Conservation (phyloP, 2,113 vertebrate species). For the Saccopteryx bilineata region DNA sequence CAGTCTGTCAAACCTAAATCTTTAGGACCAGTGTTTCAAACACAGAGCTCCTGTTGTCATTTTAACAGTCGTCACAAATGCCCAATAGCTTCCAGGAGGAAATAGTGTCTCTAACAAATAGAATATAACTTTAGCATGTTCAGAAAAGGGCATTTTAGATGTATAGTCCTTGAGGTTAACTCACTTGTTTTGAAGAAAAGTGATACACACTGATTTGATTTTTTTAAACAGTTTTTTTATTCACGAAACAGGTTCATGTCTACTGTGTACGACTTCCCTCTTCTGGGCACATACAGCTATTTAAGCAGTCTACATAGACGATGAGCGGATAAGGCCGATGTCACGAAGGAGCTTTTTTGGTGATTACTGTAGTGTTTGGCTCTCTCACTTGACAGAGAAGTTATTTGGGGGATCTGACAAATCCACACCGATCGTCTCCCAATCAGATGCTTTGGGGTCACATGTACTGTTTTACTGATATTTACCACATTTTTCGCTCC, state of each 20-base stretch:
- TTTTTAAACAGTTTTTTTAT: constrained; percentile 58
- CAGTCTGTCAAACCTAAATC: not conserved
- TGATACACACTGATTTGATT: not conserved
- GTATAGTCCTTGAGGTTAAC: not conserved
- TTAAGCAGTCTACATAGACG: constrained; percentile 3
- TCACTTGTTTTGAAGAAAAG: constrained; percentile 58
- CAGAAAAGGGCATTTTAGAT: constrained; percentile 47
- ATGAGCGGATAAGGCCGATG: not conserved
- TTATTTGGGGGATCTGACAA: constrained; percentile 12
- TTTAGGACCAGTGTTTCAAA: constrained; percentile 22
- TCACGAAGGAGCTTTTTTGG: not conserved
- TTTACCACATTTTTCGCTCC: not conserved
- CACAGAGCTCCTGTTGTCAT: constrained; percentile 33
- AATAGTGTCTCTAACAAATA: constrained; percentile 12
- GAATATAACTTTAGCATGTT: constrained; percentile 37
- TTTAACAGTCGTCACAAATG: constrained; percentile 41
- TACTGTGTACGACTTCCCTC: not conserved
- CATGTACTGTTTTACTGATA: not conserved
- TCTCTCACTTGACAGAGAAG: not conserved
- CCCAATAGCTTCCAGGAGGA: constrained; percentile 10
- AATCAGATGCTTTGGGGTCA: not conserved
- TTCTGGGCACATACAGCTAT: not conserved
- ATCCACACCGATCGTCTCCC: not conserved
- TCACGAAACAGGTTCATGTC: constrained; percentile 38
- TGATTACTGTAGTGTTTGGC: not conserved